phyloP scores from a whole-genome alignment of 64 coral and sea anemone species.

The Porites australiensis region DNA sequence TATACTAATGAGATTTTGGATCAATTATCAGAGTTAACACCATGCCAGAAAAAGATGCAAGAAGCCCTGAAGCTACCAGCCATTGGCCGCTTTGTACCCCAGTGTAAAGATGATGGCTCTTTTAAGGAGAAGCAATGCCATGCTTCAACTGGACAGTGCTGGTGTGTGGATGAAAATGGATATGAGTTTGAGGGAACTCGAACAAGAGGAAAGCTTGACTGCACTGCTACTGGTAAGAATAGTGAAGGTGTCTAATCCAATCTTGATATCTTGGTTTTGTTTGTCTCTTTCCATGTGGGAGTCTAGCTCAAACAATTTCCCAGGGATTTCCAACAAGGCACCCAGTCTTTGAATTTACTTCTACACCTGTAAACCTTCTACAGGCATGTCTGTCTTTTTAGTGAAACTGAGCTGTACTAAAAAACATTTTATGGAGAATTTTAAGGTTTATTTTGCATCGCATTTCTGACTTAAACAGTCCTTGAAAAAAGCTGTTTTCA shows the following conservation, averaged over 20 bases:
- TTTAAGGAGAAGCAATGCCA: conserved; percentile 84
- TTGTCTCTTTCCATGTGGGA: no score
- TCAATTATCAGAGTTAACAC: conserved; percentile 50
- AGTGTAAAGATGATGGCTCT: conserved; percentile 85
- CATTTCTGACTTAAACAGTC: no score
- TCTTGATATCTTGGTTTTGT: not conserved
- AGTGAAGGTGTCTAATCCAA: not conserved
- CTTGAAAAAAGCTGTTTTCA: no score
- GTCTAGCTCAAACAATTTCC: no score
- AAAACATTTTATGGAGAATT: no score
- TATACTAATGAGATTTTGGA: not conserved
- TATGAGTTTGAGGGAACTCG: conserved; percentile 76
- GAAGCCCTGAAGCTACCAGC: conserved; percentile 82
- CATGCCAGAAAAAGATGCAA: conserved; percentile 68
- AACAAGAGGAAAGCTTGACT: conserved; percentile 41
- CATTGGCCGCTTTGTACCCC: conserved; percentile 82
- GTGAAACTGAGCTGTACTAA: no score
- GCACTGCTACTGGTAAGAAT: conserved; percentile 32
- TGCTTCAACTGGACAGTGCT: conserved; percentile 87
- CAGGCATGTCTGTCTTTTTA: no score
- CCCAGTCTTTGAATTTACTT: no score
- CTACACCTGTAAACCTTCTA: no score
- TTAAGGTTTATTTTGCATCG: no score
- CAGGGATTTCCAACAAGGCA: no score
- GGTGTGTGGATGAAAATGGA: conserved; percentile 89